These are phyloP conservation scores for Antheraea yamamai DNA, from an alignment of 2,888 invertebrate genomes.

Conservation along the genomic window DNA sequence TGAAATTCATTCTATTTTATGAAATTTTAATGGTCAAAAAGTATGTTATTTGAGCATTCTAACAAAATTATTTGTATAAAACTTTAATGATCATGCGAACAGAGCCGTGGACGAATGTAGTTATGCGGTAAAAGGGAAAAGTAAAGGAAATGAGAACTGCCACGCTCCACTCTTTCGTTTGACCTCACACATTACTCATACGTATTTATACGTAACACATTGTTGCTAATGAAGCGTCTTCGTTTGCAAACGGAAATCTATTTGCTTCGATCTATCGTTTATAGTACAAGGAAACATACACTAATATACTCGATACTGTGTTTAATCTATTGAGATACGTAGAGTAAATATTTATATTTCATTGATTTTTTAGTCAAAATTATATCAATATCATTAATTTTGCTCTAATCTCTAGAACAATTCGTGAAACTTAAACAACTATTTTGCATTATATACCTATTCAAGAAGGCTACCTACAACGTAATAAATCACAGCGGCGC, in stretches of 20 bases:
- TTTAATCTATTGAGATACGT: too few relatives aligned
- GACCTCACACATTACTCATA: constrained; percentile 11
- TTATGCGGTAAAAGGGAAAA: not conserved
- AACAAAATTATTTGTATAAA: not conserved
- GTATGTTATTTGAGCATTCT: not conserved
- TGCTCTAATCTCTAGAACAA: too few relatives aligned
- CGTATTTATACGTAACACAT: constrained; percentile 9
- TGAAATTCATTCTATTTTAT: not conserved
- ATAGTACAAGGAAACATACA: not conserved
- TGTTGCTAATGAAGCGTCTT: constrained; percentile 9
- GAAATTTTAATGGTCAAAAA: not conserved
- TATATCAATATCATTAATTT: too few relatives aligned
- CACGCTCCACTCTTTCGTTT: not conserved
- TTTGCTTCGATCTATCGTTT: not conserved
- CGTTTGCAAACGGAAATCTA: constrained; percentile 6
- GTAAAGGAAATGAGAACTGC: constrained; percentile 1
- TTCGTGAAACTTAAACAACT: too few relatives aligned
- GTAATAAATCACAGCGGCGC: too few relatives aligned
- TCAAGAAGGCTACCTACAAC: too few relatives aligned
- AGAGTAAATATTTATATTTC: too few relatives aligned
- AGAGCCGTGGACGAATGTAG: not conserved
- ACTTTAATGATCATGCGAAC: not conserved
- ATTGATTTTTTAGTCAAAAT: too few relatives aligned
- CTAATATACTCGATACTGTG: too few relatives aligned
- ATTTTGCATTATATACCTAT: too few relatives aligned